Conservation (phyloP, 2,797 vertebrate species). For the Enoplosus armatus region DNA sequence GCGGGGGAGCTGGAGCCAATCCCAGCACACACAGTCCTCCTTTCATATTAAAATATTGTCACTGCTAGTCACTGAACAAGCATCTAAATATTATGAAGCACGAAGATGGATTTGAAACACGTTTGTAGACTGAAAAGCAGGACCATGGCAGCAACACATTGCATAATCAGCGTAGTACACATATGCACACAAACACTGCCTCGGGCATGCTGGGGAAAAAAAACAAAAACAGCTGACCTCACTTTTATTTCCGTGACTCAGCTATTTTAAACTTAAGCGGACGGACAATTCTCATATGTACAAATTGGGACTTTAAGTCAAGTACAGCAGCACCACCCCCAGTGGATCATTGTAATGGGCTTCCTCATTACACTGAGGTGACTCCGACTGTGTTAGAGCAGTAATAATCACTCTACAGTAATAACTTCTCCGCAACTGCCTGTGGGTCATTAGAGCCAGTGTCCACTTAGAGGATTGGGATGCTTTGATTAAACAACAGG, state of each 20-base stretch:
- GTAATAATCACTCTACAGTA: slow-evolving; percentile 53
- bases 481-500: slow-evolving; percentile 40
- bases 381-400: slow-evolving; percentile 29
- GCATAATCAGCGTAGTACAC: neutral
- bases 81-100: neutral
- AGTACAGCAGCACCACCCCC: slow-evolving; percentile 6
- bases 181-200: neutral
- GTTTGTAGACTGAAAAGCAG: slow-evolving; percentile 25
- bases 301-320: slow-evolving; percentile 36
- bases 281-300: slow-evolving; percentile 7
- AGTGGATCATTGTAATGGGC: slow-evolving; percentile 38
- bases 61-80: neutral
- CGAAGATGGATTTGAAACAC: slow-evolving; percentile 19
- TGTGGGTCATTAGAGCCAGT: slow-evolving; percentile 53
- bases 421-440: slow-evolving; percentile 19
- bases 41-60: slow-evolving; percentile 3
- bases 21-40: neutral
- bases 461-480: slow-evolving; percentile 38
- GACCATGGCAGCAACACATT: neutral
- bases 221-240: neutral
- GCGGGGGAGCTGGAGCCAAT: neutral
- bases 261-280: slow-evolving; percentile 9
- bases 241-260: slow-evolving; percentile 21
- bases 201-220: neutral
- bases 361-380: slow-evolving; percentile 49